Percentiles rank a stretch among this genome's conserved stretches.
phyloP scores from a whole-genome alignment of 2,797 vertebrate species.

The Coracias cyanogaster region DNA sequence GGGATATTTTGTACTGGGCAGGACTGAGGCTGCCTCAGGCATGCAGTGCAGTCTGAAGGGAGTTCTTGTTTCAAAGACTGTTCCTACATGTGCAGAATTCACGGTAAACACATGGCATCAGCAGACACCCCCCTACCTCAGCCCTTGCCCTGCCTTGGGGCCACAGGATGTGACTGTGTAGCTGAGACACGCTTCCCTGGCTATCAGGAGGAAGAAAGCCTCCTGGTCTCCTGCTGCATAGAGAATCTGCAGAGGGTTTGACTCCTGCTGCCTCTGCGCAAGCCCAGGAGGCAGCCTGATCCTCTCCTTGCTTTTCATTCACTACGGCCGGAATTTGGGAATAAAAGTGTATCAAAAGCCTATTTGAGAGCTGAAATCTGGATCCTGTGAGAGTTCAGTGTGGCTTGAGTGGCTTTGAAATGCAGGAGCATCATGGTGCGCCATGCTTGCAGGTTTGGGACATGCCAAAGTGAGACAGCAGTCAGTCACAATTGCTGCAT shows the following conservation, averaged over 20 bases:
- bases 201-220: fast-evolving
- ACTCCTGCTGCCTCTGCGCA: not conserved
- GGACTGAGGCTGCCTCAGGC: not conserved
- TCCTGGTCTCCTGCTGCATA: not conserved
- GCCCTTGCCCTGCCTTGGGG: not conserved
- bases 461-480: not conserved
- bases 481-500: not conserved
- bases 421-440: fast-evolving
- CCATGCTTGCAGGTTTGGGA: not conserved
- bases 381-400: not conserved
- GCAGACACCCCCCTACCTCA: not conserved
- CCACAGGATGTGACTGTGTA: not conserved
- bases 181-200: not conserved
- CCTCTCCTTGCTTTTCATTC: not conserved
- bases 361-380: not conserved
- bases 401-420: not conserved
- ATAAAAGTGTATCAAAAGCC: not conserved
- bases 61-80: not conserved
- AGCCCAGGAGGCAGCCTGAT: not conserved
- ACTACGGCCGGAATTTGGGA: not conserved
- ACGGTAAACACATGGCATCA: not conserved
- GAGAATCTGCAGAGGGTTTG: not conserved
- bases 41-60: not conserved
- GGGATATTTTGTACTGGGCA: not conserved
- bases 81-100: not conserved